Base-by-base conservation (phyloP, 2,113 vertebrate genomes). In the Eulacestoma nigropectus region DNA sequence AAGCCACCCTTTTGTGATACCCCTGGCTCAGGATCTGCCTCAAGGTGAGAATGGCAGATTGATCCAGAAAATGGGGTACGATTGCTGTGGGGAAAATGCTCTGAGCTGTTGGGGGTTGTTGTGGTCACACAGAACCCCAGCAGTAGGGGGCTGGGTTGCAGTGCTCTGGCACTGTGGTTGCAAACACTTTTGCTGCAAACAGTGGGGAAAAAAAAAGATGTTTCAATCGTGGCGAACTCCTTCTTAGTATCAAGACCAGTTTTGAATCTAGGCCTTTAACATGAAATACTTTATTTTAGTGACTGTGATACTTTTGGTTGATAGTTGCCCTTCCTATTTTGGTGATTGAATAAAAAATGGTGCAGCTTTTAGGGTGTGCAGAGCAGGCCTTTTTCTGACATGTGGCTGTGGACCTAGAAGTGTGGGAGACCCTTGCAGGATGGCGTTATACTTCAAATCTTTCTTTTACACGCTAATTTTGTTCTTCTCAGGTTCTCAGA, bases 61-160 rank as follows among this genome's bases (percentile, higher is more conserved):
- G 47, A 41, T 46, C 26, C 3, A 4, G 39, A 64, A 84, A 37
- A 44, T 1, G 13, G 20, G 26, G 11, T 42, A 15, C 2, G 4
- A 10, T 42, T 10, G 15, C 57, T 42, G 11, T 53, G 44, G 32
- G 64, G 37, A 37, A 13, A 27, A 65, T 57, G 33, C 33, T 73
- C 15, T 9, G 44, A 90, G 59, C 56, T 57, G 23, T n/a, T 39
- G 7, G 39, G 29, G 63, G 46, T 27, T 74, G 22, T 17, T 42
- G n/a, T 0, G 1, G 59, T 29, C 49, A 21, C 2, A 2, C 26
- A 17, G 49, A 41, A 12, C 46, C 33, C 26, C 10, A 9, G 29
- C 37, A 49, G 39, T 33, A 27, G 46, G 1, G 5, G 7, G 8
- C n/a, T 76, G 72, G 26, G 6, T 65, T 62, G 67, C 26, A 49